phyloP scores from a whole-genome alignment of 2,113 vertebrate genomes.

The Butastur rufipennis region DNA sequence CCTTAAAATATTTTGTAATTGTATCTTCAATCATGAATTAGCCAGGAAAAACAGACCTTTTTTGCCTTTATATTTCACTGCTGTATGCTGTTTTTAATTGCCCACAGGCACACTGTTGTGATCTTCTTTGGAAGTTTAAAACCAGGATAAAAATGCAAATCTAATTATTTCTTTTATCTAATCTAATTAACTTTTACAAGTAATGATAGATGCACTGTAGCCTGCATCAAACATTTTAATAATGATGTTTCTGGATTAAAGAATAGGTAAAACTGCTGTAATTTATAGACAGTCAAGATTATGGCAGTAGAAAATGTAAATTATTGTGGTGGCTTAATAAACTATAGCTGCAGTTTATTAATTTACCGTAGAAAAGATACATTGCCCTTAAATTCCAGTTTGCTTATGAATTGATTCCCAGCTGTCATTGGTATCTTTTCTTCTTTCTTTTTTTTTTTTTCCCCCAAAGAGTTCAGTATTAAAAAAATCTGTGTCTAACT shows the following conservation, averaged over 20 bases:
- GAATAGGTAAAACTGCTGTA: constrained; percentile 71
- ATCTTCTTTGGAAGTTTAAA: constrained; percentile 76
- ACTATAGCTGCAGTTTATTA: constrained; percentile 21
- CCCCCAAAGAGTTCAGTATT: not conserved
- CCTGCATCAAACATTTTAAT: constrained; percentile 75
- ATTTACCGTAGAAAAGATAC: not conserved
- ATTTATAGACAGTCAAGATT: constrained; percentile 51
- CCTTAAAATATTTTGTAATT: constrained; percentile 82
- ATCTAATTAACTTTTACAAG: constrained; percentile 79
- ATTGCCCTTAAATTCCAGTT: not conserved
- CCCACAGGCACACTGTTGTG: constrained; percentile 73
- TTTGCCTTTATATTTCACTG: constrained; percentile 70
- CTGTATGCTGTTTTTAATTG: constrained; percentile 74
- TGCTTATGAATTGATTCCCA: not conserved
- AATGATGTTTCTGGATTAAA: constrained; percentile 74
- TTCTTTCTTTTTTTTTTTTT: not conserved
- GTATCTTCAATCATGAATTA: constrained; percentile 77
- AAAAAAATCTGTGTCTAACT: not conserved
- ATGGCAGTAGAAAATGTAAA: constrained; percentile 51
- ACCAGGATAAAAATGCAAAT: constrained; percentile 81
- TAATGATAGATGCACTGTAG: constrained; percentile 73
- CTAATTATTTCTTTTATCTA: constrained; percentile 83
- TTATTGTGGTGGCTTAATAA: constrained; percentile 44
- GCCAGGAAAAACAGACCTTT: constrained; percentile 70
- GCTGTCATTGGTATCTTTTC: not conserved